phyloP scores from a whole-genome alignment of 2,113 vertebrate species.

The Coptodon bakossiorum region DNA sequence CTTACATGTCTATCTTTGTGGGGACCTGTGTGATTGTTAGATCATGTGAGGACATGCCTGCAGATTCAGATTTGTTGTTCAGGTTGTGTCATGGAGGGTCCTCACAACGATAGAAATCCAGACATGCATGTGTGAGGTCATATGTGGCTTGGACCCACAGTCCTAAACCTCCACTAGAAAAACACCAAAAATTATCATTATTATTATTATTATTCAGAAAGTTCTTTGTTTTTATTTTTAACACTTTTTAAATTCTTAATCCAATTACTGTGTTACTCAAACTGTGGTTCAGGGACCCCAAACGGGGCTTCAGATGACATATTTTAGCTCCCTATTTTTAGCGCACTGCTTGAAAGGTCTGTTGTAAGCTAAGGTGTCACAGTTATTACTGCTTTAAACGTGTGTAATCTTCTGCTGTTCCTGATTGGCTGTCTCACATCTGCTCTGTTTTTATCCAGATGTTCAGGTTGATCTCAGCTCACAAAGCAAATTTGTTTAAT shows the following conservation, averaged over 20 bases:
- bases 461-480: neutral
- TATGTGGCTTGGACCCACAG: neutral
- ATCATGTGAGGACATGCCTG: neutral
- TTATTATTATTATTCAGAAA: neutral
- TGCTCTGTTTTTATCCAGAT: neutral
- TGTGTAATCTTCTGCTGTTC: neutral
- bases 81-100: neutral
- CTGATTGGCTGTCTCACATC: neutral
- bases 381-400: neutral
- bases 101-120: neutral
- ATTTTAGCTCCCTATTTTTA: neutral
- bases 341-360: neutral
- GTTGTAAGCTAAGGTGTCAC: neutral
- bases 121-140: neutral
- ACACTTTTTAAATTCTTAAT: neutral
- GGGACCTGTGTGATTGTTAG: neutral
- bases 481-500: neutral
- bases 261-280: neutral
- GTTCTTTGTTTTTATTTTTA: neutral
- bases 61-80: neutral
- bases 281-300: neutral
- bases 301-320: neutral
- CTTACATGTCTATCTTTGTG: neutral
- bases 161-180: neutral
- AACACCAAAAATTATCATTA: neutral